A percentile compares a stretch with the other conserved stretches of the same genome.
Conservation (phyloP, 2,888 invertebrate species). For the Lydus trimaculatus region DNA sequence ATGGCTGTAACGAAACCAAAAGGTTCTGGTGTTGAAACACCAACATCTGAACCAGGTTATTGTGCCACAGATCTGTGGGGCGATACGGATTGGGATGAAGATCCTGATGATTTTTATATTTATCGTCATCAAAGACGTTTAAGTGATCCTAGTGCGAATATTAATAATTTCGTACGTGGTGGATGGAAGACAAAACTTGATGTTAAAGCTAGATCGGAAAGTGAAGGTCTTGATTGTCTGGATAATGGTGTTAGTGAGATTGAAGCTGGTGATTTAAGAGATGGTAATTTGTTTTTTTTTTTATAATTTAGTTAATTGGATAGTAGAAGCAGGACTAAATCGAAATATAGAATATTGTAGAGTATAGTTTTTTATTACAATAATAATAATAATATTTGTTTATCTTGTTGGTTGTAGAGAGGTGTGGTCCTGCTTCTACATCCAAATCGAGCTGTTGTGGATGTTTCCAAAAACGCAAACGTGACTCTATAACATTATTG, state of each 20-base stretch:
- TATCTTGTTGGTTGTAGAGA: constrained; percentile 54
- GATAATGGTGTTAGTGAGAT: constrained; percentile 88
- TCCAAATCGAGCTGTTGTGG: constrained; percentile 59
- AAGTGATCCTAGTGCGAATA: constrained; percentile 92
- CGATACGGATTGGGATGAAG: constrained; percentile 89
- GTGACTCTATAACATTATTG: constrained; percentile 61
- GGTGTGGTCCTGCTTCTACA: constrained; percentile 61
- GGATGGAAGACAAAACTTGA: constrained; percentile 79
- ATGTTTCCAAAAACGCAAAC: constrained; percentile 58
- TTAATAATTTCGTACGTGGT: constrained; percentile 83
- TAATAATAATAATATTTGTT: constrained; percentile 32
- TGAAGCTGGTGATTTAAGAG: constrained; percentile 91
- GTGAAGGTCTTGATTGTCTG: constrained; percentile 88
- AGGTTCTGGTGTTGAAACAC: constrained; percentile 93
- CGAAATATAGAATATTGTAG: constrained; percentile 16
- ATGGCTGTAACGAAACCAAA: constrained; percentile 96
- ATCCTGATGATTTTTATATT: constrained; percentile 83
- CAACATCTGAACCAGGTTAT: constrained; percentile 86
- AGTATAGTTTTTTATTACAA: constrained; percentile 12
- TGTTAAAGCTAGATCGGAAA: constrained; percentile 83
- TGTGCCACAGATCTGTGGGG: constrained; percentile 89
- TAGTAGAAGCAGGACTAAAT: constrained; percentile 52
- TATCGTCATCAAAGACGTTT: constrained; percentile 71
- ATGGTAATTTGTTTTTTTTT: constrained; percentile 70
- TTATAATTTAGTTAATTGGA: constrained; percentile 6